phyloP scores from a whole-genome alignment of 2,888 invertebrate genomes.

The Drosophila formosana region DNA sequence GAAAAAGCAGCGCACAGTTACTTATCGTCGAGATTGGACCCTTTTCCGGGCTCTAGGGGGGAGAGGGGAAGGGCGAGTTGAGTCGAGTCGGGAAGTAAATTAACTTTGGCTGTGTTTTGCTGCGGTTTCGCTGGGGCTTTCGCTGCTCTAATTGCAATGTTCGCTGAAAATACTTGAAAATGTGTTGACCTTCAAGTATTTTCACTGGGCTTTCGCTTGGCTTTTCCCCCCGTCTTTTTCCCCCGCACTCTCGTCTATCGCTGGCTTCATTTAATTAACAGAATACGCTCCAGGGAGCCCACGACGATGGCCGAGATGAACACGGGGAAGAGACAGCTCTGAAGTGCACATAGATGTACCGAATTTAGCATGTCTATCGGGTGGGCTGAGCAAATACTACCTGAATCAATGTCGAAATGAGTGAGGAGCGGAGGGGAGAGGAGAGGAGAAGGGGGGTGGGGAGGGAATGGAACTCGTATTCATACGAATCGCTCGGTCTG shows the following conservation, averaged over 20 bases:
- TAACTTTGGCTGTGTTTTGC: constrained; percentile 64
- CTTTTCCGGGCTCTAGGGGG: constrained; percentile 1
- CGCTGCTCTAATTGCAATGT: constrained; percentile 59
- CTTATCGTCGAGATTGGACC: constrained; percentile 37
- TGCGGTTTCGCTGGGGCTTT: constrained; percentile 45
- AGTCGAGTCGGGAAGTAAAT: constrained; percentile 53
- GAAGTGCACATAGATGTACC: constrained; percentile 20
- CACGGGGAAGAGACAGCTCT: constrained; percentile 9
- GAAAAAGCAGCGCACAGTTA: constrained; percentile 32
- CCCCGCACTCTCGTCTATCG: constrained; percentile 3
- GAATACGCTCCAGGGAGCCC: constrained; percentile 16
- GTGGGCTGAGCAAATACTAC: constrained; percentile 18
- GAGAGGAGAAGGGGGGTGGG: neutral
- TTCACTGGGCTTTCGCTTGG: constrained; percentile 29
- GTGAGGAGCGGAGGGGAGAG: neutral
- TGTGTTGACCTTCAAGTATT: constrained; percentile 74
- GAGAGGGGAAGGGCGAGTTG: constrained; percentile 1
- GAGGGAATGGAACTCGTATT: constrained; percentile 3
- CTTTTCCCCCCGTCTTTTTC: neutral
- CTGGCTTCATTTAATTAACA: constrained; percentile 70
- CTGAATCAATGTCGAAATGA: constrained; percentile 1
- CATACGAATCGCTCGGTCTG: constrained; percentile 27
- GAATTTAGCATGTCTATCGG: constrained; percentile 16
- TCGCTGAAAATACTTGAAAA: constrained; percentile 60
- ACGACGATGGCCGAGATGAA: constrained; percentile 1